Evolutionary conservation across 2,113 vertebrate species (phyloP).

Genomic region (Entelurus aequoreus): DNA sequence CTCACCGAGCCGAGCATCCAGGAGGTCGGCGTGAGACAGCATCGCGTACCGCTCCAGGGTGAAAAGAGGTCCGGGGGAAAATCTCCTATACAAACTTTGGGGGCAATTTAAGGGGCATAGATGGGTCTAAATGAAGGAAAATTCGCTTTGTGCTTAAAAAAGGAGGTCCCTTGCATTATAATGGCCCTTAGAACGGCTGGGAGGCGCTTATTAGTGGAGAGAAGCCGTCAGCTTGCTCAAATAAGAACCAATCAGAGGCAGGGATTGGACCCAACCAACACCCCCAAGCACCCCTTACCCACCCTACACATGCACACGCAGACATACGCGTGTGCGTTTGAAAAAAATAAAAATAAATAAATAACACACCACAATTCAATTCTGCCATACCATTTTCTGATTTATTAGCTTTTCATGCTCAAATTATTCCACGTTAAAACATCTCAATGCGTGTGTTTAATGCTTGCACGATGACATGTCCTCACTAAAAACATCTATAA

Average conservation of each 20-base stretch:
- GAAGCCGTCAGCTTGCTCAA: conserved; percentile 87
- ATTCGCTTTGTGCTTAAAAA: conserved; percentile 98
- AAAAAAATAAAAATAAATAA: neutral
- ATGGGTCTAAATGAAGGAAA: conserved; percentile 88
- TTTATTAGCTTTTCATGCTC: conserved; percentile 74
- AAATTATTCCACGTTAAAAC: conserved; percentile 68
- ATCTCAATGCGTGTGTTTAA: conserved; percentile 71
- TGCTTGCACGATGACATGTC: conserved; percentile 11
- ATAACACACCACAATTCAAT: conserved; percentile 45
- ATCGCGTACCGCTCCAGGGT: conserved; percentile 96
- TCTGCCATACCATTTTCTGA: conserved; percentile 68
- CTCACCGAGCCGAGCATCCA: conserved; percentile 99
- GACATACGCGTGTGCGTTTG: conserved; percentile 16
- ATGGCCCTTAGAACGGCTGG: conserved; percentile 95
- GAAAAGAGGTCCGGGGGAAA: conserved; percentile 82
- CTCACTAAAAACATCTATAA: neutral
- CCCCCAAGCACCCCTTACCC: neutral
- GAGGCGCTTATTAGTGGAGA: conserved; percentile 97
- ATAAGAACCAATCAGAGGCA: conserved; percentile 90
- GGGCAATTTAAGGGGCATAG: conserved; percentile 77
- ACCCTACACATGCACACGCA: conserved; percentile 18
- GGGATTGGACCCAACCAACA: conserved; percentile 68
- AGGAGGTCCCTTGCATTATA: conserved; percentile 97
- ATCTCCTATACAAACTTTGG: conserved; percentile 80
- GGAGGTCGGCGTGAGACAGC: conserved; percentile 98